A percentile compares a stretch with the other conserved stretches of the same genome.
Conservation (phyloP, 2,113 vertebrate genomes). For the Thermophis baileyi region DNA sequence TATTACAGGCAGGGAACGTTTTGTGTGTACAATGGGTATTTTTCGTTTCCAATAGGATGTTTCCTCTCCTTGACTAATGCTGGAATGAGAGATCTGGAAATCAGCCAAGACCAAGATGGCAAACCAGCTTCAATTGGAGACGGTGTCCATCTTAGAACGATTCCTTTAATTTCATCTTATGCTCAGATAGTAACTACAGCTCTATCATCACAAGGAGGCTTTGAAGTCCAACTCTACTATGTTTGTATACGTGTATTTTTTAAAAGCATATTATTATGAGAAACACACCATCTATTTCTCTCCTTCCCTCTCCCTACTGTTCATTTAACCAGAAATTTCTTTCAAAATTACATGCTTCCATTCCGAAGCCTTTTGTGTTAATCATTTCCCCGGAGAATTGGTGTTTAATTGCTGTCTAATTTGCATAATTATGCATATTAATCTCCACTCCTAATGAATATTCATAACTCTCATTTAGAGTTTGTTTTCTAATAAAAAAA, state of each 20-base stretch:
- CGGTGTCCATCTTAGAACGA: background rate
- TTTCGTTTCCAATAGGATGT: background rate
- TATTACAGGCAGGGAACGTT: background rate
- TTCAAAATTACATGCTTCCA: constrained; percentile 64
- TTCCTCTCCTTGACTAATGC: background rate
- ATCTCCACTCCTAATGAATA: constrained; percentile 87
- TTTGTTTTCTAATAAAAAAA: constrained; percentile 92
- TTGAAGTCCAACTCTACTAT: background rate
- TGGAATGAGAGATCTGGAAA: background rate
- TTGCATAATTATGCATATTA: constrained; percentile 99
- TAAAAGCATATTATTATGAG: constrained; percentile 59
- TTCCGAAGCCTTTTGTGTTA: constrained; percentile 64
- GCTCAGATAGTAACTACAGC: background rate
- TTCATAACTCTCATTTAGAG: constrained; percentile 83
- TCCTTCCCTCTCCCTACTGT: constrained; percentile 54
- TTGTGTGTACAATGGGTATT: background rate
- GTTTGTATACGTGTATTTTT: background rate
- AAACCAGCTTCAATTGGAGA: background rate
- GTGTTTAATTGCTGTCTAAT: constrained; percentile 92
- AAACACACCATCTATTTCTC: constrained; percentile 33
- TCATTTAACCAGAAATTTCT: constrained; percentile 66
- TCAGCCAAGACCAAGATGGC: background rate
- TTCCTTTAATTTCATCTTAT: background rate
- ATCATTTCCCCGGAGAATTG: constrained; percentile 63
- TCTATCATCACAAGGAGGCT: background rate